Conservation (phyloP, 1,140 invertebrate species). For the Trichogramma pretiosum region DNA sequence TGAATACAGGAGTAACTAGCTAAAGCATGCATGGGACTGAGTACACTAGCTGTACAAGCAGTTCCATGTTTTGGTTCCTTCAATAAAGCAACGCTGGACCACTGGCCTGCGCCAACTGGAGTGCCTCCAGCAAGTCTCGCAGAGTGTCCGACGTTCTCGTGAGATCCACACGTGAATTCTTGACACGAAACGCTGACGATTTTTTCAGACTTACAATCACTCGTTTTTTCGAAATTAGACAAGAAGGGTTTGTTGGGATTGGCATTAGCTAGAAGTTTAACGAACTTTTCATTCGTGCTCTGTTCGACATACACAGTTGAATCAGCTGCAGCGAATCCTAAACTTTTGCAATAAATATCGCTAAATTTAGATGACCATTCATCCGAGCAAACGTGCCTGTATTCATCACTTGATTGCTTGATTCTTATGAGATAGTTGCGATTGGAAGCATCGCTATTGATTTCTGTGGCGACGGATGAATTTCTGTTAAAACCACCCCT, state of each 20-base stretch:
- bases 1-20: conserved; percentile 52
- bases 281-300: conserved; percentile 23
- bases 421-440: conserved; percentile 16
- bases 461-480: conserved; percentile 17
- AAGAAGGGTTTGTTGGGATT: conserved; percentile 33
- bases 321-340: conserved; percentile 46
- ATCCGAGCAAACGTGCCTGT: conserved; percentile 45
- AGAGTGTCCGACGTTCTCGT: conserved; percentile 34
- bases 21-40: conserved; percentile 50
- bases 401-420: conserved; percentile 38
- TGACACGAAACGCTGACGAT: conserved; percentile 50
- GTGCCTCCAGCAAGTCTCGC: conserved; percentile 47
- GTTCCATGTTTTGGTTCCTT: conserved; percentile 46
- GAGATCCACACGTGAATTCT: conserved; percentile 48
- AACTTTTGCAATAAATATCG: conserved; percentile 45
- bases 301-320: conserved; percentile 31
- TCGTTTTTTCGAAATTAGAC: conserved; percentile 37
- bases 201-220: conserved; percentile 40
- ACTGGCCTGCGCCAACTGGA: conserved; percentile 44
- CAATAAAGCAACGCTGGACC: conserved; percentile 50
- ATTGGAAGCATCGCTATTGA: conserved; percentile 3
- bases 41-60: conserved; percentile 51
- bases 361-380: conserved; percentile 49
- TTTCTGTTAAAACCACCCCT: conserved; percentile 6
- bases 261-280: conserved; percentile 38